These are phyloP conservation scores for Theristus sp. DNA, from an alignment of 2,888 invertebrate genomes.

Conservation along the genomic window DNA sequence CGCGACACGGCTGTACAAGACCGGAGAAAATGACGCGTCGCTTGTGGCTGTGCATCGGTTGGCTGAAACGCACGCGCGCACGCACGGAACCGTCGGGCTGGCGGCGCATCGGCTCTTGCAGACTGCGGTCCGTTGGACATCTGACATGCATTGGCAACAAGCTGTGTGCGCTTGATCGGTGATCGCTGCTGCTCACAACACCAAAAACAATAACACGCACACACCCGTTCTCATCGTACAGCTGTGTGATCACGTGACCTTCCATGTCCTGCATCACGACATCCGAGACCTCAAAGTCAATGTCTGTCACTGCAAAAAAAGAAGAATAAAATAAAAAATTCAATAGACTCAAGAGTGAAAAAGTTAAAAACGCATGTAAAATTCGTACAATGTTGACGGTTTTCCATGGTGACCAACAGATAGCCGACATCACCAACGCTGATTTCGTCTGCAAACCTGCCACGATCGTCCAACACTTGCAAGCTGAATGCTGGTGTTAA, in stretches of 20 bases:
- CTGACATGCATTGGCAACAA: no score
- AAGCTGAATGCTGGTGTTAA: no score
- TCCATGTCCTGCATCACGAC: neutral
- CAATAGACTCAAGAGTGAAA: no score
- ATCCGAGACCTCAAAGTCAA: neutral
- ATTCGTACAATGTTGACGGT: no score
- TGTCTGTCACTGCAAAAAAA: no score
- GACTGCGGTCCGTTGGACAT: neutral
- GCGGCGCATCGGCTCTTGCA: neutral
- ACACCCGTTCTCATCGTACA: neutral
- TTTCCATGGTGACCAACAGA: neutral
- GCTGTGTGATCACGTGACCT: neutral
- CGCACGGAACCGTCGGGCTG: neutral
- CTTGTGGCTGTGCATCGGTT: neutral
- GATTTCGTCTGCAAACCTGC: neutral
- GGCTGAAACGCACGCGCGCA: neutral
- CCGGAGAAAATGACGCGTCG: neutral
- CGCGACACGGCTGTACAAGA: neutral
- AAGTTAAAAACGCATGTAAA: no score
- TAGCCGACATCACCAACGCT: neutral
- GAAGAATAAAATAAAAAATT: no score
- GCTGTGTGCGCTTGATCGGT: no score
- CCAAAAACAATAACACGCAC: no score
- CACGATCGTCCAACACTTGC: neutral
- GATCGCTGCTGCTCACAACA: no score